phyloP scores from a whole-genome alignment of 2,113 vertebrate genomes.

The Brachyhypopomus gauderio region DNA sequence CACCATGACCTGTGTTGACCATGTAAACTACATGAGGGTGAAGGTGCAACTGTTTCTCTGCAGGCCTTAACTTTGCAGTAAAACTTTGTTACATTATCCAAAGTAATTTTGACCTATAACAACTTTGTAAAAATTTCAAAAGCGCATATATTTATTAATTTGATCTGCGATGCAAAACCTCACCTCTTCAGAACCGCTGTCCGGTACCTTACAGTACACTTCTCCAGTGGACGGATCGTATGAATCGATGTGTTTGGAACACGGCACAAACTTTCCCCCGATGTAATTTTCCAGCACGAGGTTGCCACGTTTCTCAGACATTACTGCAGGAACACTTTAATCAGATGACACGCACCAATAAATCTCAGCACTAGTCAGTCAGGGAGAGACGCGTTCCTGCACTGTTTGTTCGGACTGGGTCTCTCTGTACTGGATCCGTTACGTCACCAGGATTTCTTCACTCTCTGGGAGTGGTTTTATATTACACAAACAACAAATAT shows the following conservation, averaged over 20 bases:
- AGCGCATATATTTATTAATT: too few species aligned
- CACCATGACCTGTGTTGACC: slow-evolving; percentile 64
- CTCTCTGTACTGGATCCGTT: too few species aligned
- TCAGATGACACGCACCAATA: background rate
- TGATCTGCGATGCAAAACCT: slow-evolving; percentile 52
- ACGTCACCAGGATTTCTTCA: too few species aligned
- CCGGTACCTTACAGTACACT: slow-evolving; percentile 88
- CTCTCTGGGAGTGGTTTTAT: too few species aligned
- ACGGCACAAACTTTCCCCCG: slow-evolving; percentile 85
- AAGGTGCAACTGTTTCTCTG: slow-evolving; percentile 55
- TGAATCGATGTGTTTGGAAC: slow-evolving; percentile 82
- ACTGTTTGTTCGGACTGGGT: too few species aligned
- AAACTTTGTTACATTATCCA: background rate
- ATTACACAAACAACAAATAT: too few species aligned
- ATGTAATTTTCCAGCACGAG: slow-evolving; percentile 91
- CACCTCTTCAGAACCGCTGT: slow-evolving; percentile 90
- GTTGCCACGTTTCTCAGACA: slow-evolving; percentile 26
- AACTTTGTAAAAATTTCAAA: background rate
- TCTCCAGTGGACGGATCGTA: slow-evolving; percentile 87
- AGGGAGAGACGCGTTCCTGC: too few species aligned
- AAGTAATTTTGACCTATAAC: background rate
- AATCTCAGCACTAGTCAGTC: too few species aligned
- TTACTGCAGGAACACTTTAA: background rate
- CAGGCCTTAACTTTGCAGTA: background rate
- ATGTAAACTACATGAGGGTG: slow-evolving; percentile 50